These are phyloP conservation scores for Bungarus multicinctus DNA, from an alignment of 2,113 vertebrate species.

Conservation along the genomic window DNA sequence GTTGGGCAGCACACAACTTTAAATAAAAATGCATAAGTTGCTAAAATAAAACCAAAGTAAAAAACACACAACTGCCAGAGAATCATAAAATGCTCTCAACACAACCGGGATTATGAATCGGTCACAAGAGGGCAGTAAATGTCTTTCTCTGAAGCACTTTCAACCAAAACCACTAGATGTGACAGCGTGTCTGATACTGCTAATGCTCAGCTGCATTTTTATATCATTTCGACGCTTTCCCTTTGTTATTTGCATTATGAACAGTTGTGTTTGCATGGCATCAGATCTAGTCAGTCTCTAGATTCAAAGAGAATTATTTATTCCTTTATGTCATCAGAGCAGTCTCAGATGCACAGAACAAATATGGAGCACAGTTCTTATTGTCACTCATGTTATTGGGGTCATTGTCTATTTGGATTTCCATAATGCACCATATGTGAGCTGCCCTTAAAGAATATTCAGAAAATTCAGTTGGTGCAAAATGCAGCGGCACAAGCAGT, in stretches of 20 bases:
- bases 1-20: neutral
- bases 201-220: neutral
- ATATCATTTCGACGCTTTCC: neutral
- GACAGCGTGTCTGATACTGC: neutral
- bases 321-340: neutral
- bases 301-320: neutral
- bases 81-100: neutral
- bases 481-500: neutral
- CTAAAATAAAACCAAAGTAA: neutral
- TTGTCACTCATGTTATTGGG: neutral
- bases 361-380: neutral
- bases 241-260: neutral
- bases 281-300: neutral
- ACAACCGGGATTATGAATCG: neutral
- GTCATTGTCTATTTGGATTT: neutral
- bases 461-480: neutral
- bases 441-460: neutral
- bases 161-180: neutral
- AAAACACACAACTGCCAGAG: neutral
- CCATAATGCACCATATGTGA: neutral
- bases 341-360: neutral
- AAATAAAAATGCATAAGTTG: neutral
- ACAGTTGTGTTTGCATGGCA: neutral
- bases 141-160: slow-evolving; percentile 1
- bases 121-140: slow-evolving; percentile 24